A percentile compares a stretch with the other conserved stretches of the same genome.
Conservation (phyloP, 2,888 invertebrate genomes). For the Diarsia mendica region DNA sequence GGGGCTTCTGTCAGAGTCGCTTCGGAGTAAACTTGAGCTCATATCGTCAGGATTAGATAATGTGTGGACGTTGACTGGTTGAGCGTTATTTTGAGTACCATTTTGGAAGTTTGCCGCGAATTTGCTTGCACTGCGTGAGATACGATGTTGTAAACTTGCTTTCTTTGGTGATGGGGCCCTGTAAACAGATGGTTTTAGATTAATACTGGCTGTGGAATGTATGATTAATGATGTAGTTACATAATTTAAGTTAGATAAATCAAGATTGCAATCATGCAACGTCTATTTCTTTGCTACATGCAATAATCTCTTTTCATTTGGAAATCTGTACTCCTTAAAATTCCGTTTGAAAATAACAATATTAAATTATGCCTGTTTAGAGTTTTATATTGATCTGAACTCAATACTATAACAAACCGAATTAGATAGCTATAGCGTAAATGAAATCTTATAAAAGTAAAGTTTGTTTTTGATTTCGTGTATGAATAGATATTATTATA, state of each 20-base stretch:
- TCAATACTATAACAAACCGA: neutral
- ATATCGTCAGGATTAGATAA: constrained; percentile 92
- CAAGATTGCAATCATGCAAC: constrained; percentile 16
- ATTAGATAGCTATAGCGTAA: too few relatives aligned
- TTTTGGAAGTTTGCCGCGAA: constrained; percentile 87
- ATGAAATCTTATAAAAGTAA: too few relatives aligned
- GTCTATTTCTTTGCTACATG: constrained; percentile 4
- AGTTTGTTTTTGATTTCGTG: too few relatives aligned
- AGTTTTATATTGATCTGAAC: neutral
- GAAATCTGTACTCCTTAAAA: neutral
- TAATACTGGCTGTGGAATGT: neutral
- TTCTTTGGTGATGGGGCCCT: constrained; percentile 87
- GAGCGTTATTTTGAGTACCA: constrained; percentile 78
- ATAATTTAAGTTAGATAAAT: neutral
- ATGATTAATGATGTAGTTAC: neutral
- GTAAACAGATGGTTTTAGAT: constrained; percentile 52
- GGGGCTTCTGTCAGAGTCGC: constrained; percentile 87
- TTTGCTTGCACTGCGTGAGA: constrained; percentile 86
- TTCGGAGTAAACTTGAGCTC: constrained; percentile 92
- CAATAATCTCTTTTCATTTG: neutral
- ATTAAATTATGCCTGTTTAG: neutral
- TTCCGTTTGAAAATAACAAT: neutral
- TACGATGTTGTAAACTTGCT: constrained; percentile 83
- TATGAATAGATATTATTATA: too few relatives aligned
- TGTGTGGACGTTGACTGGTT: constrained; percentile 87